Evolutionary conservation across 1,140 invertebrate genomes (phyloP), one percentile per base, ranked within the genome.

Genomic region (Aphaenogaster rudis): DNA sequence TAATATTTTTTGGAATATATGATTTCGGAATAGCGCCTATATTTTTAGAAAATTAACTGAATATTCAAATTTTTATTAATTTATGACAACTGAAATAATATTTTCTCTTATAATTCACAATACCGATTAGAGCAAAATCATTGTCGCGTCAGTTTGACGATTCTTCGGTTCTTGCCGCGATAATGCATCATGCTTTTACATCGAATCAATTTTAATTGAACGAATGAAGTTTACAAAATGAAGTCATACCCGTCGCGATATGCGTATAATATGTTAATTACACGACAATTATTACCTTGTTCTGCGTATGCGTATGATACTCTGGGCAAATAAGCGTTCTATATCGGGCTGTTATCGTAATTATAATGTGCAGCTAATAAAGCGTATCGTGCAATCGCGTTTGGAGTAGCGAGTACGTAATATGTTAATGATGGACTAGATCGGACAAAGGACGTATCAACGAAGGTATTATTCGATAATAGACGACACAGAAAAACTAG

Each of bases 191-290:
- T 59, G 69, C 80, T 84, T 84, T 84, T 76, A 84, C 69, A 84
- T 76, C 69, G 33, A 84, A 84, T 84, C 80, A 84, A 84, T 74
- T 84, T 84, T 84, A 84, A 84, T 84, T 84, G 80, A 84, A 84
- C 69, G 45, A 74, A 84, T 84, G 80, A 84, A 84, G 80, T 84
- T 74, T 84, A 42, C 69, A 84, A 84, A 84, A 84, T 84, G 69
- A 84, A 84, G 80, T 84, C 69, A 61, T 84, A 61, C 69, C 64
- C 69, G 54, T 84, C 59, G 57, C 67, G 61, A 82, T 82, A 61
- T 54, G 80, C 69, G 80, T 54, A 74, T 84, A 84, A 84, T 84
- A 84, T 63, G 52, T 84, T 84, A 84, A 84, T 84, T 84, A 84
- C 69, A 84, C 69, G 80, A 84, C 57, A 84, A 84, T 84, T 84